These are phyloP conservation scores for Cydia fagiglandana DNA, from an alignment of 1,140 invertebrate species.

Conservation along the genomic window DNA sequence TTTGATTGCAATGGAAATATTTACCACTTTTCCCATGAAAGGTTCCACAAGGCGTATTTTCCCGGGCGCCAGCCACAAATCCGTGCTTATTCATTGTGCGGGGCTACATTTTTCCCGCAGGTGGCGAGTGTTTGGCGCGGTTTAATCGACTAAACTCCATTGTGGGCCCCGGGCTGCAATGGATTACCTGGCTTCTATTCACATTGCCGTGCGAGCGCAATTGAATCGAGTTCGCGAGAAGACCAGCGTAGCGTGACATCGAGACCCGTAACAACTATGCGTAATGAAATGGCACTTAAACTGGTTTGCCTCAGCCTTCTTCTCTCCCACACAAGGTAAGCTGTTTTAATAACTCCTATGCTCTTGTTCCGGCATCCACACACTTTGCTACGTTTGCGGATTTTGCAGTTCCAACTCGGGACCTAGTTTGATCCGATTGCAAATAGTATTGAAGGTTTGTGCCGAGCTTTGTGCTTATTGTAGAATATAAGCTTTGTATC, in stretches of 20 bases:
- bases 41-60: not conserved
- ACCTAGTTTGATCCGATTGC: conserved; percentile 25
- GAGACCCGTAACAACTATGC: not conserved
- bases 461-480: conserved; percentile 10
- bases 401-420: conserved; percentile 27
- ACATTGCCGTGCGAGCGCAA: not conserved
- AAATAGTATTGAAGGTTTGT: conserved; percentile 1
- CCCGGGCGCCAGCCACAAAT: conserved; percentile 37
- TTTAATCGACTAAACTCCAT: conserved; percentile 54
- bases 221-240: not conserved
- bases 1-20: conserved; percentile 6
- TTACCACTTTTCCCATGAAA: not conserved
- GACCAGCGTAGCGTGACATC: not conserved
- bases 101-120: conserved; percentile 45
- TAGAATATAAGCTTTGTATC: not conserved
- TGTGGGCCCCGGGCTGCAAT: conserved; percentile 46
- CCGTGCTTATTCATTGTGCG: conserved; percentile 42
- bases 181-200: conserved; percentile 39
- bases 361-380: conserved; percentile 19
- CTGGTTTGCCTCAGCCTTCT: not conserved
- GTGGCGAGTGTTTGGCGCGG: conserved; percentile 47
- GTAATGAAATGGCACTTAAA: not conserved
- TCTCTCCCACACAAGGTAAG: not conserved
- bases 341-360: not conserved
- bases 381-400: conserved; percentile 28